Percentiles rank a stretch among this genome's conserved stretches.
Conservation (phyloP, 2,113 vertebrate genomes). For the Mesocricetus auratus region DNA sequence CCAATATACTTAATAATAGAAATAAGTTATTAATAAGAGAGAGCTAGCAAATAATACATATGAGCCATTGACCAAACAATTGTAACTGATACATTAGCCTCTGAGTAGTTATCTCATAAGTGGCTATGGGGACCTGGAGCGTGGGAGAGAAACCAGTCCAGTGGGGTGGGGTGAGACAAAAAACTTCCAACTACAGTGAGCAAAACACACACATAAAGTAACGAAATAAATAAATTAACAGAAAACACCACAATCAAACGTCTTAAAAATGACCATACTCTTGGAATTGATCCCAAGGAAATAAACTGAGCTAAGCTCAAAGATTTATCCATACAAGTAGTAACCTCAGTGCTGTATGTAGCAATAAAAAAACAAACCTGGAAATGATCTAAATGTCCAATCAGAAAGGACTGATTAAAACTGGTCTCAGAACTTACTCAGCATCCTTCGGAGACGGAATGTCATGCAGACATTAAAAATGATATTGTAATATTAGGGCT, state of each 20-base stretch:
- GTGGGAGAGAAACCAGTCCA: too few relatives aligned
- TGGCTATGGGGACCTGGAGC: too few relatives aligned
- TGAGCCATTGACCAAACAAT: too few relatives aligned
- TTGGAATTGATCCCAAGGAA: conserved; percentile 64
- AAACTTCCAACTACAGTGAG: too few relatives aligned
- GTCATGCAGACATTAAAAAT: conserved; percentile 7
- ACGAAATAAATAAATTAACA: not conserved
- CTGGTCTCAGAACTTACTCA: not conserved
- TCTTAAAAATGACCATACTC: conserved; percentile 47
- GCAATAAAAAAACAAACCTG: not conserved
- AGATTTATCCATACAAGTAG: conserved; percentile 34
- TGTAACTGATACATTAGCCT: too few relatives aligned
- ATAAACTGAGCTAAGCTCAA: conserved; percentile 41
- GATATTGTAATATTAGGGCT: not conserved
- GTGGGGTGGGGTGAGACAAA: too few relatives aligned
- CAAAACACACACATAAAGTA: not conserved
- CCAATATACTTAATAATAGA: too few relatives aligned
- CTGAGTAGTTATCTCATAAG: too few relatives aligned
- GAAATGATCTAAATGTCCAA: conserved; percentile 35
- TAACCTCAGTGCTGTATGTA: not conserved
- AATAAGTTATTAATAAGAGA: too few relatives aligned
- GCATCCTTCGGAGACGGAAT: not conserved
- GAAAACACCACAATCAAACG: conserved; percentile 39
- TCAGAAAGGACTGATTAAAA: not conserved
- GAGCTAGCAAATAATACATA: too few relatives aligned